Evolutionary conservation across 2,888 invertebrate species (phyloP), one percentile per base, ranked within the genome.

Genomic region (Anodontia alba): DNA sequence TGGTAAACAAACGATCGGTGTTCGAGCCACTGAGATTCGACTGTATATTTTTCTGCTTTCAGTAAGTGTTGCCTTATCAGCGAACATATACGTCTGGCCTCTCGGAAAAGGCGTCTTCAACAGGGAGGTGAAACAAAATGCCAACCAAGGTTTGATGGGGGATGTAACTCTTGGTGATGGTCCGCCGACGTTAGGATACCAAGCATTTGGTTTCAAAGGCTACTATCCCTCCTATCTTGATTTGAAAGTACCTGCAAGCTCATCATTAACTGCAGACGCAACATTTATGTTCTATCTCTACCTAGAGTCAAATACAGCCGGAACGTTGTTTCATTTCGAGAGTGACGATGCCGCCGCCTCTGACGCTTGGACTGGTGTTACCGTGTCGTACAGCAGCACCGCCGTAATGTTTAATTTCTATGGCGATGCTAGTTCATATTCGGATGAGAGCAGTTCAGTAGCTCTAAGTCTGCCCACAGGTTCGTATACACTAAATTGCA

Each of bases 21-120:
- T n/a, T n/a, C n/a, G n/a, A n/a, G n/a, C n/a, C n/a, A n/a, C n/a
- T n/a, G n/a, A n/a, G n/a, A n/a, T n/a, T n/a, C n/a, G n/a, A n/a
- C n/a, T n/a, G n/a, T n/a, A n/a, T n/a, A n/a, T n/a, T n/a, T n/a
- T n/a, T n/a, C n/a, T n/a, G n/a, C 17, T 46, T 46, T 46, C 46
- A 46, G 46, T 46, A 20, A 46, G 17, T 20, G 10, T 46, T 8
- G n/a, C 46, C 2, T 46, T 20, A 20, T 54, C 54, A 23, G 26
- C 54, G 23, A 62, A 62, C 20, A 23, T 62, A 15, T 62, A 33
- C 33, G 62, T 62, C 15, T 62, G 62, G 62, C 62, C 62, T 20
- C 62, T 62, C 8, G 62, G 62, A 33, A 10, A 31, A 12, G 62
- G 20, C 1, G 20, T 23, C 12, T 33, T 62, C 3, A 62, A 62